Conservation (phyloP, 1,140 invertebrate genomes). For the Cryptotermes secundus region DNA sequence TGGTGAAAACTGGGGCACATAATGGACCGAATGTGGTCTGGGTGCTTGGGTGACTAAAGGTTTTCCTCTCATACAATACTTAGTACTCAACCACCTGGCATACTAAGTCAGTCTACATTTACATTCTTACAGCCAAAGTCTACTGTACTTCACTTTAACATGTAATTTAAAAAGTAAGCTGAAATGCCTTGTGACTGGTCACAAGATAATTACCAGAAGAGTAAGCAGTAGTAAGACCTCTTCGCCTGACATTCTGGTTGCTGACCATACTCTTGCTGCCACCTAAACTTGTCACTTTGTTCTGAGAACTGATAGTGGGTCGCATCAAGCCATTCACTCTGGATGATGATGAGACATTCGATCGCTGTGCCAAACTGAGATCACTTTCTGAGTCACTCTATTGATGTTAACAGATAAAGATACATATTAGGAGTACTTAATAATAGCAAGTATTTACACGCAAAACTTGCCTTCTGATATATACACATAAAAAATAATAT, state of each 20-base stretch:
- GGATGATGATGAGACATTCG: constrained; percentile 38
- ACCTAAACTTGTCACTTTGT: constrained; percentile 58
- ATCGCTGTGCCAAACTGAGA: constrained; percentile 40
- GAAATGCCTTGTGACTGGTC: neutral
- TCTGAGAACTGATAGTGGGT: constrained; percentile 76
- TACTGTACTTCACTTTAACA: neutral
- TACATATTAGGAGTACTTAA: constrained; percentile 26
- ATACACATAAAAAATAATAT: too few relatives aligned
- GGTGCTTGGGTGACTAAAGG: too few relatives aligned
- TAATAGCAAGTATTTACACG: too few relatives aligned
- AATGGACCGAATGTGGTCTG: too few relatives aligned
- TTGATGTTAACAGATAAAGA: constrained; percentile 38
- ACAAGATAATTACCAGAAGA: constrained; percentile 56
- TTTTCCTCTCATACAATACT: too few relatives aligned
- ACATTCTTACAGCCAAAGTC: neutral
- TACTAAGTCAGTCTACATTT: too few relatives aligned
- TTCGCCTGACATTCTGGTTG: constrained; percentile 53
- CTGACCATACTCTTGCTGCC: constrained; percentile 42
- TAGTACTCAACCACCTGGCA: too few relatives aligned
- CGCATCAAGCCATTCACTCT: constrained; percentile 62
- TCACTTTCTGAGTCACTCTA: constrained; percentile 75
- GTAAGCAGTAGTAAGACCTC: constrained; percentile 62
- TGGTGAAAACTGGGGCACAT: too few relatives aligned
- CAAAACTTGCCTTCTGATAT: too few relatives aligned
- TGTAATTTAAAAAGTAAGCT: neutral